A percentile compares a stretch with the other conserved stretches of the same genome.
phyloP scores from a whole-genome alignment of 1,140 invertebrate species.

The Drosophila biarmipes region DNA sequence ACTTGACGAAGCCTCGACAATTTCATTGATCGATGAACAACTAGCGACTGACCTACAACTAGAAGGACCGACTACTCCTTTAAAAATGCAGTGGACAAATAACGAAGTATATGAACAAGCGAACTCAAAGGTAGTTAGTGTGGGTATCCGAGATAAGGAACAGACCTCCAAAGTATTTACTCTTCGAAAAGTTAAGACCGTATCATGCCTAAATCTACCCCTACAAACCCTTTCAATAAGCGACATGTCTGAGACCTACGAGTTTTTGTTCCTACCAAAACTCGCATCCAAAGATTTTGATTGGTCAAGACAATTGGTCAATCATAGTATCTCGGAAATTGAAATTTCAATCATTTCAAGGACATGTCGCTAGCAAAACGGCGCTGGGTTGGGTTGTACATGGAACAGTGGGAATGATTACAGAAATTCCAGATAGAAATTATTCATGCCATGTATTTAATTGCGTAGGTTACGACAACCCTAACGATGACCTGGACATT shows the following conservation, averaged over 20 bases:
- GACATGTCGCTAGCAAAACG: slow-evolving; percentile 5
- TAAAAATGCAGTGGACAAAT: slow-evolving; percentile 25
- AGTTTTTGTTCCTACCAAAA: slow-evolving; percentile 5
- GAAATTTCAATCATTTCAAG: slow-evolving; percentile 3
- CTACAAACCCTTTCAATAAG: neutral
- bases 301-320: slow-evolving; percentile 11
- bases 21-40: slow-evolving; percentile 17
- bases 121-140: slow-evolving; percentile 20
- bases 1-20: slow-evolving; percentile 23
- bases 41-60: slow-evolving; percentile 18
- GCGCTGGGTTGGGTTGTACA: slow-evolving; percentile 8
- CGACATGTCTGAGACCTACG: neutral
- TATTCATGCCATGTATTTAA: slow-evolving; percentile 1
- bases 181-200: too few relatives aligned
- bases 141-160: slow-evolving; percentile 1
- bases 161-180: slow-evolving; percentile 1
- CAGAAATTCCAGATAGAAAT: neutral
- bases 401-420: neutral
- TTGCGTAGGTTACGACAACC: neutral
- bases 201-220: slow-evolving; percentile 4
- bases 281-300: slow-evolving; percentile 1
- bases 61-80: slow-evolving; percentile 4
- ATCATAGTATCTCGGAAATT: slow-evolving; percentile 3
- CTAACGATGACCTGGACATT: neutral
- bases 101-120: slow-evolving; percentile 9